Evolutionary conservation across 2,797 vertebrate species (phyloP).

Genomic region (Aulostomus chinensis): DNA sequence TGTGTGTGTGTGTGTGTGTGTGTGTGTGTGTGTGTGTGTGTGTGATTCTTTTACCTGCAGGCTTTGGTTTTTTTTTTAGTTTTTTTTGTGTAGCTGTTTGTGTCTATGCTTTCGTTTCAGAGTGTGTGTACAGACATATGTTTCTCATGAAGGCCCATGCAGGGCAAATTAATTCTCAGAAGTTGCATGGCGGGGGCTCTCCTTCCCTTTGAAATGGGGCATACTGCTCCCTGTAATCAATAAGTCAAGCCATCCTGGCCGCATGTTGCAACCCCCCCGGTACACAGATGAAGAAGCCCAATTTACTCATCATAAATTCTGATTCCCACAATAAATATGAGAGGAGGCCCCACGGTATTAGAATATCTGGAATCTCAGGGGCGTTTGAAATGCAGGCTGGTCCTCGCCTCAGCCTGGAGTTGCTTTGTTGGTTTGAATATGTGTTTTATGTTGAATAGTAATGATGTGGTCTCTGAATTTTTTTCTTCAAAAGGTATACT

Average conservation of each 20-base stretch:
- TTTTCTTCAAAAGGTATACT: conserved; percentile 38
- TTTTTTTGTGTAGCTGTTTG: too few species aligned
- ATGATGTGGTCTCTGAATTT: conserved; percentile 53
- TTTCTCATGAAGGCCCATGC: conserved; percentile 86
- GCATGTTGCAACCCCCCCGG: conserved; percentile 80
- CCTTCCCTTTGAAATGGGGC: conserved; percentile 86
- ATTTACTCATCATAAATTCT: conserved; percentile 84
- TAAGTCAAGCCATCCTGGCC: conserved; percentile 85
- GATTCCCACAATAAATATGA: conserved; percentile 82
- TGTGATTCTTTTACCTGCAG: conserved; percentile 71
- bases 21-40: conserved; percentile 4
- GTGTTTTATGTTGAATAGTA: conserved; percentile 65
- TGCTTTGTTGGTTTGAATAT: conserved; percentile 69
- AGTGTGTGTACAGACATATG: conserved; percentile 80
- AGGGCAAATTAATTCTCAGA: conserved; percentile 88
- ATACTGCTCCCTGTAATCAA: conserved; percentile 86
- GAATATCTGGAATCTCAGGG: conserved; percentile 76
- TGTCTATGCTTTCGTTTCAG: conserved; percentile 28
- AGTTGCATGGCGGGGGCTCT: conserved; percentile 82
- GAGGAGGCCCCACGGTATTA: conserved; percentile 75
- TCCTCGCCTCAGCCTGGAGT: conserved; percentile 48
- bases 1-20: conserved; percentile 1
- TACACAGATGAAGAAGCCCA: conserved; percentile 81
- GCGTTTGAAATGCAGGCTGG: conserved; percentile 70
- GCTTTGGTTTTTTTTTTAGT: conserved; percentile 66